Evolutionary conservation across 2,113 vertebrate genomes (phyloP), one percentile per base, ranked within the genome.

Genomic region (Cyprinodon variegatus): DNA sequence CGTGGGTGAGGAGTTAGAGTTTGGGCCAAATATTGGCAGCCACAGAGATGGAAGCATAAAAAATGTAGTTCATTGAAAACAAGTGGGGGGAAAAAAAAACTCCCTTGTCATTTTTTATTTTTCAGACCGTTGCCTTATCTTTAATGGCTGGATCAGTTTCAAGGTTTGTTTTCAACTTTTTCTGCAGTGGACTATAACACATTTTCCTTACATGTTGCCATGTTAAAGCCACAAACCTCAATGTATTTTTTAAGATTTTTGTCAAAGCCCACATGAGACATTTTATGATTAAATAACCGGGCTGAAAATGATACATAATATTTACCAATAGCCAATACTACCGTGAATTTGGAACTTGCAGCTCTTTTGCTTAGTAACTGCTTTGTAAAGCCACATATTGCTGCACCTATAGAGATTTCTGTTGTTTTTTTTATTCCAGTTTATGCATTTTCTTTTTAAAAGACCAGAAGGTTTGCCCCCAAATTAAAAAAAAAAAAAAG

Each of bases 71-170:
- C 1, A 40, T 68, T 43, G 29, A 29, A 29, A 29, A 29, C 29
- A 29, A 29, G 29, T 29, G 29, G 29, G 29, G 29, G 29, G 1
- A 22, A 29, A 53, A 68, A 72, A 22, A n/a, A 53, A n/a, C n/a
- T 10, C 20, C 50, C 17, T 57, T 9, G 17, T 57, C 22, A 11
- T 75, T 63, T 78, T 81, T 48, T 73, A 20, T 82, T 64, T 78
- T 37, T 3, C 90, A 99, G 97, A 98, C 97, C 0, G 72, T 99
- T 15, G 96, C 96, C 76, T 90, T 98, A 95, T 96, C 96, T 71
- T 96, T 96, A 86, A 95, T 98, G 96, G 91, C 96, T 0, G 98
- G 98, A 84, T 93, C 95, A 1, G 96, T 98, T 22, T 92, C 97
- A 71, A 99, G 98, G 98, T 99, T 72, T 70, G 68, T 74, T 75